phyloP scores from a whole-genome alignment of 2,797 vertebrate genomes.

The Anguilla obscura region DNA sequence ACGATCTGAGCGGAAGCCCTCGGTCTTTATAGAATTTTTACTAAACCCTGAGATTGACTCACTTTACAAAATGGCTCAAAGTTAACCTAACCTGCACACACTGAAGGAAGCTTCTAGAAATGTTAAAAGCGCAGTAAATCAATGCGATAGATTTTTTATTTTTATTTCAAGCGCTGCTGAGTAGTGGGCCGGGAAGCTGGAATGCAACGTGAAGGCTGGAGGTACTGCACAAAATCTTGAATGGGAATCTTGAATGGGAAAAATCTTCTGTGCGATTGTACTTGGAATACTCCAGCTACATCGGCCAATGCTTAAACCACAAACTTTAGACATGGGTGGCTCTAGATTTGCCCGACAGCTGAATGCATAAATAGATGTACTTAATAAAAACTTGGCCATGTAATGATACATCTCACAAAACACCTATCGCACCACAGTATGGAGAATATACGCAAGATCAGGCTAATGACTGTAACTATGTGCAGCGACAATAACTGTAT shows the following conservation, averaged over 20 bases:
- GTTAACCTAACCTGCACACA: background rate
- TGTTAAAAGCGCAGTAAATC: slow-evolving; percentile 1
- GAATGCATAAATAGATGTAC: background rate
- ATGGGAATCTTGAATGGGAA: slow-evolving; percentile 5
- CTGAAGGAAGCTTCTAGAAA: background rate
- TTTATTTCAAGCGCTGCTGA: background rate
- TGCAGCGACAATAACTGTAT: background rate
- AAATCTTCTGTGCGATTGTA: background rate
- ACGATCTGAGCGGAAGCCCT: background rate
- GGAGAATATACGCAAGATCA: too few relatives aligned
- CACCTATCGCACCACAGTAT: background rate
- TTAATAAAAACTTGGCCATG: background rate
- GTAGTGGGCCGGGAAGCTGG: background rate
- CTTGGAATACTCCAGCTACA: background rate
- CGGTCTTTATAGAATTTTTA: background rate
- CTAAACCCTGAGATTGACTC: background rate
- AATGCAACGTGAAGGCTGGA: background rate
- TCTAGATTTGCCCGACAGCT: too few relatives aligned
- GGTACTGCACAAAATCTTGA: background rate
- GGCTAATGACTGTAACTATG: background rate
- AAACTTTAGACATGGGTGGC: background rate
- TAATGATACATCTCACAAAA: background rate
- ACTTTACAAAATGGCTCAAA: background rate
- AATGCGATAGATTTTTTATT: slow-evolving; percentile 6
- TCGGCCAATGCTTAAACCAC: background rate